Evolutionary conservation across 2,797 vertebrate species (phyloP).

Genomic region (Ptychobarbus kaznakovi): DNA sequence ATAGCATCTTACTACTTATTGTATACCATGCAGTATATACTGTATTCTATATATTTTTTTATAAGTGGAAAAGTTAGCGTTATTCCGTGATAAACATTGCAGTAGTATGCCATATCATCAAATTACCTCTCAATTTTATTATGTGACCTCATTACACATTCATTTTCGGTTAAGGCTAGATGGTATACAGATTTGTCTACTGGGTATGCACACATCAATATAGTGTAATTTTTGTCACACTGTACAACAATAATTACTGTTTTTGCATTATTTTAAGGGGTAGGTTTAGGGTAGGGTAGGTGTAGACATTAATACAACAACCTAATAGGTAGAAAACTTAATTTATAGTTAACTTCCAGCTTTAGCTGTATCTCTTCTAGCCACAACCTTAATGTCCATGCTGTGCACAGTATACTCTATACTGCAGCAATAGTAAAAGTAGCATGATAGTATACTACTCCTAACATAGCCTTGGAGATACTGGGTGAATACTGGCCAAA

Average conservation of each 20-base stretch:
- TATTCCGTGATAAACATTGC: background rate
- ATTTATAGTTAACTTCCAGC: background rate
- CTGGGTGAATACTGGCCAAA: background rate
- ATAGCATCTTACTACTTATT: background rate
- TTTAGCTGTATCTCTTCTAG: background rate
- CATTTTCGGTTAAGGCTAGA: background rate
- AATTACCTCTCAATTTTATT: background rate
- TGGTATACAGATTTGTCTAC: background rate
- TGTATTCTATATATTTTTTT: background rate
- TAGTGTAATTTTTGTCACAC: background rate
- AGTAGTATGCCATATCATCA: background rate
- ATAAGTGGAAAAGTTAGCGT: too few relatives aligned
- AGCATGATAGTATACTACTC: background rate
- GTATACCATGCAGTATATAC: background rate
- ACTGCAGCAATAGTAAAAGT: background rate
- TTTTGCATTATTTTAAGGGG: background rate
- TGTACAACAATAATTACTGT: background rate
- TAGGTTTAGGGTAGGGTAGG: background rate
- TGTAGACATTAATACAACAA: background rate
- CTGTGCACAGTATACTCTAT: background rate
- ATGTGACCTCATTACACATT: background rate
- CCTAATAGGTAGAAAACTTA: background rate
- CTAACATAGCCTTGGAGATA: background rate
- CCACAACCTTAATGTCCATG: background rate
- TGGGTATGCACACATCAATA: background rate